phyloP scores from a whole-genome alignment of 2,113 vertebrate genomes.

The Caranx ignobilis region DNA sequence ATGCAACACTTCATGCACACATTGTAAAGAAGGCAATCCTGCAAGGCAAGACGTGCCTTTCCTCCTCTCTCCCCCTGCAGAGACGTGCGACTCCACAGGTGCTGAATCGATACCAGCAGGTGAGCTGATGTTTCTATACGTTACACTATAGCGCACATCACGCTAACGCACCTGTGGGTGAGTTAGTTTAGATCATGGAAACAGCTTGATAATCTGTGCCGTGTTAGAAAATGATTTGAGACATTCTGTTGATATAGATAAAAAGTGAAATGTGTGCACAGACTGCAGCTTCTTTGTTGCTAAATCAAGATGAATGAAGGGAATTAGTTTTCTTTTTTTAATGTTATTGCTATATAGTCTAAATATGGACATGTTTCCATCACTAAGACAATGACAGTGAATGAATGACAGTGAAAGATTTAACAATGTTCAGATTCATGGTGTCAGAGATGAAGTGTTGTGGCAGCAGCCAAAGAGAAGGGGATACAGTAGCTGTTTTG shows the following conservation, averaged over 20 bases:
- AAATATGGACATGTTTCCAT: not conserved
- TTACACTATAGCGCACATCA: not conserved
- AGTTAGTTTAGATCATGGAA: not conserved
- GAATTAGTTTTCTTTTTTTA: not conserved
- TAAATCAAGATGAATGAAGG: not conserved
- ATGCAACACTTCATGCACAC: not conserved
- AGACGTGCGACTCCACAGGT: slow-evolving; percentile 9
- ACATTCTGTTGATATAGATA: not conserved
- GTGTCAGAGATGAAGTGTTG: not conserved
- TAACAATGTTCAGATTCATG: too few species aligned
- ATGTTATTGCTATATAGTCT: not conserved
- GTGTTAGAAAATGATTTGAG: too few species aligned
- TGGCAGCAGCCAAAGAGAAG: not conserved
- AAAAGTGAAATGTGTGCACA: too few species aligned
- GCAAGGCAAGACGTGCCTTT: too few species aligned
- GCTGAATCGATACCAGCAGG: slow-evolving; percentile 23
- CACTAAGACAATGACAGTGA: too few species aligned
- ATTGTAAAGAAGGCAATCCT: not conserved
- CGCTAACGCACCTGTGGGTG: not conserved
- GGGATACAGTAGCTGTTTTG: not conserved
- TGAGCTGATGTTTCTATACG: slow-evolving; percentile 21
- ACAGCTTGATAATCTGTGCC: not conserved
- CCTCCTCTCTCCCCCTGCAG: too few species aligned
- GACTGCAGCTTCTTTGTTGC: not conserved
- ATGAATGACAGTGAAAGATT: too few species aligned